phyloP scores from a whole-genome alignment of 1,140 invertebrate species.

The Steinernema feltiae region DNA sequence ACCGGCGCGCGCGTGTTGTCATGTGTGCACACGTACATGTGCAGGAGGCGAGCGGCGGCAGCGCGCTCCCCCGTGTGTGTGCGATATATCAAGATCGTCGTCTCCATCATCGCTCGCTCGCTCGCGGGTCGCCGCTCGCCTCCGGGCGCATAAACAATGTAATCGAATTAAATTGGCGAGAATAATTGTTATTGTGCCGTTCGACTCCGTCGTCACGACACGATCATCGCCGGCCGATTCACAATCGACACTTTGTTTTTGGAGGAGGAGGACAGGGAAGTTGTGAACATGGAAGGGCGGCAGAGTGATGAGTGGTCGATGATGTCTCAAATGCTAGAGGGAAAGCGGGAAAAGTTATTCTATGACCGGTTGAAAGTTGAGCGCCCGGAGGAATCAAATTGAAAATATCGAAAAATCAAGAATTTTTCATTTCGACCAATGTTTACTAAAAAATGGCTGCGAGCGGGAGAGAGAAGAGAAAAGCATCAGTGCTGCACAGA shows the following conservation, averaged over 20 bases:
- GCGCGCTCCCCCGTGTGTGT: not conserved
- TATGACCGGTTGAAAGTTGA: no score
- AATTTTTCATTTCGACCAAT: no score
- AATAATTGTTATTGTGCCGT: slow-evolving; percentile 13
- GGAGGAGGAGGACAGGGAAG: not conserved
- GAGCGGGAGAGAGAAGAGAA: no score
- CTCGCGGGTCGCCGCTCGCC: not conserved
- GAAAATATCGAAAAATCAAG: no score
- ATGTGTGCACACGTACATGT: not conserved
- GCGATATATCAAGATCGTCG: slow-evolving; percentile 6
- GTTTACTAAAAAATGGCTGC: no score
- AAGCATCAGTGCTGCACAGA: no score
- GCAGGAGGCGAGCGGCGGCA: no score
- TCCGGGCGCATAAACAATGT: slow-evolving; percentile 1
- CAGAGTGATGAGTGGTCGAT: not conserved
- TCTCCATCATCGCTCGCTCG: not conserved
- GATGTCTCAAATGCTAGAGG: no score
- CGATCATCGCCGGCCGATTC: not conserved
- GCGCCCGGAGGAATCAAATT: no score
- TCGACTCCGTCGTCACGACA: not conserved
- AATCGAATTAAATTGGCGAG: slow-evolving; percentile 15
- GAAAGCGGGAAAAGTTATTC: no score
- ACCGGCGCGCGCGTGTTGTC: not conserved
- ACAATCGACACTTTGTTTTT: not conserved
- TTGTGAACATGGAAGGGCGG: not conserved